Evolutionary conservation across 2,797 vertebrate genomes (phyloP), one percentile per base, ranked within the genome.

Genomic region (Galagoides demidoff): DNA sequence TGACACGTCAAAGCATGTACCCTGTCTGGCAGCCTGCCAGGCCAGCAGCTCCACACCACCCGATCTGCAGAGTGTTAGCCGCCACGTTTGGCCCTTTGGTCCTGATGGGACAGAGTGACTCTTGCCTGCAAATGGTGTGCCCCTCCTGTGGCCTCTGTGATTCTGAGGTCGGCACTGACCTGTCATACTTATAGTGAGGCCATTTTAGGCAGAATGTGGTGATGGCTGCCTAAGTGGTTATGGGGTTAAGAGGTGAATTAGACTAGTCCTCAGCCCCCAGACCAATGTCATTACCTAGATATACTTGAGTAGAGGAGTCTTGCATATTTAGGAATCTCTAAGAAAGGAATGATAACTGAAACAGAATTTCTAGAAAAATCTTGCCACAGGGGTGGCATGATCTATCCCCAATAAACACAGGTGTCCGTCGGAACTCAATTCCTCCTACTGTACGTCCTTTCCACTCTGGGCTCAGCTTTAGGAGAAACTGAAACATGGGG

Each of bases 31-130:
- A 31, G 39, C 43, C 19, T 61, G 87, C 77, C 85, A 81, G 76
- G n/a, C 25, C 19, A 22, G 78, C n/a, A 49, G 74, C 66, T 25
- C 45, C 37, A 13, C 0, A 6, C 22, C 3, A 1, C 14, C 7
- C 0, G 0, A n/a, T 66, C 57, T 73, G 89, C 27, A 27, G 91
- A 31, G 73, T 7, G 0, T 13, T 13, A 10, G 43, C 0, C 0
- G 14, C 0, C 2, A 49, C 3, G 55, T 29, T 4, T 3, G 31
- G 68, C 71, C 77, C 77, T 57, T 27, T 11, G 12, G 68, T 64
- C 59, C 7, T 10, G 12, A 34, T 19, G 31, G 34, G 29, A 71
- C 55, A 52, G 20, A 10, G 31, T 5, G 27, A 74, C 52, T 79
- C 70, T 25, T 19, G 2, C 34, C 17, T 12, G 13, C 6, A 22